phyloP scores from a whole-genome alignment of 2,797 vertebrate species.

The Gallinago solitaria region DNA sequence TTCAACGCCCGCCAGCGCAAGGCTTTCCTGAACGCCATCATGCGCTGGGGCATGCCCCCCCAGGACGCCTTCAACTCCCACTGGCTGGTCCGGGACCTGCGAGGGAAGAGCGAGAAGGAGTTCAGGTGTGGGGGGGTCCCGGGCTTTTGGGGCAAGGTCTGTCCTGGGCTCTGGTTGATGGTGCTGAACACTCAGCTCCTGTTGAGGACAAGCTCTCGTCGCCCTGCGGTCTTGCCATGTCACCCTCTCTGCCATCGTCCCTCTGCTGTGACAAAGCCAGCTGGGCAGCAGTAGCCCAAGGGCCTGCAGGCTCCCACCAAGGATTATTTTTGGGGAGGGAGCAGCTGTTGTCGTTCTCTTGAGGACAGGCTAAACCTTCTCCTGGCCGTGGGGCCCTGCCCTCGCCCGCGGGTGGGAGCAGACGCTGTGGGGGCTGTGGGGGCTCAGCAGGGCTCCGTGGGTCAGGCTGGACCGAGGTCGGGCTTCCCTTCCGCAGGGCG shows the following conservation, averaged over 20 bases:
- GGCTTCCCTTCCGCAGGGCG: conserved; percentile 78
- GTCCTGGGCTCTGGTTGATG: neutral
- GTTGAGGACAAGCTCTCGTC: accelerated
- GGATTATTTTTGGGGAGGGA: neutral
- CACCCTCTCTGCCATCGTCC: accelerated
- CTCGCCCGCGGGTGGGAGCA: accelerated
- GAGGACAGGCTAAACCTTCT: neutral
- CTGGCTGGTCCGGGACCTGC: conserved; percentile 95
- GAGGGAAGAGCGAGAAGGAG: conserved; percentile 98
- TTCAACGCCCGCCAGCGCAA: conserved; percentile 98
- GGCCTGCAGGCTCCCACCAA: accelerated
- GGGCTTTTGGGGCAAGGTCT: neutral
- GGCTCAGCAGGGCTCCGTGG: accelerated
- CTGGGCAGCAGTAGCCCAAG: neutral
- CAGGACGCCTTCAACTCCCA: conserved; percentile 99
- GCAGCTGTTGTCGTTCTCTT: accelerated
- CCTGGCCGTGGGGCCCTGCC: neutral
- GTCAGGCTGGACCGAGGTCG: neutral
- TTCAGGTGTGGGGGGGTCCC: conserved; percentile 82
- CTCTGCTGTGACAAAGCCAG: neutral
- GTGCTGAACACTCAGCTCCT: accelerated
- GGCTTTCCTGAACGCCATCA: conserved; percentile 97
- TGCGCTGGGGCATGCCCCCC: conserved; percentile 99
- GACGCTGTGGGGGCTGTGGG: accelerated
- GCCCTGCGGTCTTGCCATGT: accelerated